Percentiles rank a stretch among this genome's conserved stretches.
Evolutionary conservation across 2,113 vertebrate species (phyloP).

Genomic region (Mystacornis crossleyi): DNA sequence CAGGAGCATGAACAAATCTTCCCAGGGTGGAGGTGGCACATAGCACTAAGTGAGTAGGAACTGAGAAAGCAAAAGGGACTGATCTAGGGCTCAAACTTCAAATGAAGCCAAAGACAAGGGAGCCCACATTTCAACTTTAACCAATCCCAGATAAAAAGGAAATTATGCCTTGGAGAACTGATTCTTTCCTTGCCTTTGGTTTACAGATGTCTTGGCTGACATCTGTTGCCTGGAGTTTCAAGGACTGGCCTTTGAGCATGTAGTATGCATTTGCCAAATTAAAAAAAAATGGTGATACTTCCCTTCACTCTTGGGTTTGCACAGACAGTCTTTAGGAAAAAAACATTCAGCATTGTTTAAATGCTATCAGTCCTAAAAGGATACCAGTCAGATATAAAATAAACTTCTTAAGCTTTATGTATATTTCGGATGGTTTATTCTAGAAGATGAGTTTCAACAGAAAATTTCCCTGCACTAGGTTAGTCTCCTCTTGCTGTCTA

Average conservation of each 20-base stretch:
- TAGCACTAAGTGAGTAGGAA: not conserved
- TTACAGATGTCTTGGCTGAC: not conserved
- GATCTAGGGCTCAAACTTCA: not conserved
- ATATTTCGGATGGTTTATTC: not conserved
- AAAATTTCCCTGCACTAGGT: not conserved
- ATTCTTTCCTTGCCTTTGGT: not conserved
- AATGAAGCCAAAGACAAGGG: not conserved
- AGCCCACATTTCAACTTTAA: not conserved
- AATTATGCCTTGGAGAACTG: not conserved
- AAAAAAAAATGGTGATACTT: not conserved
- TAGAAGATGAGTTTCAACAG: not conserved
- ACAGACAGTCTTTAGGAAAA: not conserved
- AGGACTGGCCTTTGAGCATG: not conserved
- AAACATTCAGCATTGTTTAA: not conserved
- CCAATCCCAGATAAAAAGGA: not conserved
- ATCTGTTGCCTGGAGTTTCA: not conserved
- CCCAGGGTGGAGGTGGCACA: not conserved
- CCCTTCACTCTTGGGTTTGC: not conserved
- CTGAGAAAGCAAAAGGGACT: not conserved
- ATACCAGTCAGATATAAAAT: not conserved
- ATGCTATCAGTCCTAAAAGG: not conserved
- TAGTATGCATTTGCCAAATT: not conserved
- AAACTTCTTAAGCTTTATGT: not conserved
- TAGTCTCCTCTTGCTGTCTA: not conserved
- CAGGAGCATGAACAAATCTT: not conserved